Percentiles rank a stretch among this genome's conserved stretches.
phyloP scores from a whole-genome alignment of 2,113 vertebrate genomes.

The Bos taurus region ARS-UCD2.0 NC_037338.1:44075501-44076000 shows the following conservation, averaged over 20 bases:
- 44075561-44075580: background rate
- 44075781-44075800: background rate
- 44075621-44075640: background rate
- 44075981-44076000: background rate
- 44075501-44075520: background rate
- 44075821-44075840: background rate
- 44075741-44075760: background rate
- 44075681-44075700: background rate
- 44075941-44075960: background rate
- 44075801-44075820: background rate
- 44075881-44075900: background rate
- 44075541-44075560: background rate
- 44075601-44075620: background rate
- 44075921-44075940: background rate
- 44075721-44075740: background rate
- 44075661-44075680: background rate
- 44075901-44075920: background rate
- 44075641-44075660: background rate
- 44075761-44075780: background rate
- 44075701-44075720: background rate
- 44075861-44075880: background rate
- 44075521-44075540: background rate
- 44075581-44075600: background rate
- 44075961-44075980: background rate
- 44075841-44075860: background rate